Percentiles rank a stretch among this genome's conserved stretches.
These are phyloP conservation scores for Hirudo medicinalis DNA, from an alignment of 1,140 invertebrate genomes.

Conservation along the genomic window DNA sequence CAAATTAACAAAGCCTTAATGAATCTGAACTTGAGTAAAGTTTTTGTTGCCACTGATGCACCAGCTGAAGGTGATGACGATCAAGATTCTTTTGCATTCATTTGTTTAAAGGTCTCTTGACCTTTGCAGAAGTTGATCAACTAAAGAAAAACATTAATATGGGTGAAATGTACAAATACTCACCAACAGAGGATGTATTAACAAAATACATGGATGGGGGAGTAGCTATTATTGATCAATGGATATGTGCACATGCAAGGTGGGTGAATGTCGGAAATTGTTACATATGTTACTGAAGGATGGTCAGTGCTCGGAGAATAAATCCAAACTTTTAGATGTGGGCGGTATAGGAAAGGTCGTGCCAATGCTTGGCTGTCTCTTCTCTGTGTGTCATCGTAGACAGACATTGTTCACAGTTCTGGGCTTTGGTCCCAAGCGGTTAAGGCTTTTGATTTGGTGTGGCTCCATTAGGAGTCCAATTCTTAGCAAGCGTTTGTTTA, in stretches of 20 bases:
- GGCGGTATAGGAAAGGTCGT: too few species aligned
- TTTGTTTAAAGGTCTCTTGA: too few species aligned
- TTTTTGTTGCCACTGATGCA: slow-evolving; percentile 76
- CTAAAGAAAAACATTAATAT: slow-evolving; percentile 41
- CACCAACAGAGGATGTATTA: slow-evolving; percentile 36
- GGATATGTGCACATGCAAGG: slow-evolving; percentile 74
- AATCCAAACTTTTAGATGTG: too few species aligned
- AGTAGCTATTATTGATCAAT: slow-evolving; percentile 86
- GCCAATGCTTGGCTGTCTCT: too few species aligned
- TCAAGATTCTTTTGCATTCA: background rate
- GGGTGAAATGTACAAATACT: slow-evolving; percentile 44
- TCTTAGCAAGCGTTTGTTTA: too few species aligned
- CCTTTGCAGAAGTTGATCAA: slow-evolving; percentile 44
- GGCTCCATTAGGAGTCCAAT: too few species aligned
- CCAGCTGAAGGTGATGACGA: slow-evolving; percentile 28
- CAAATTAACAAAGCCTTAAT: slow-evolving; percentile 54
- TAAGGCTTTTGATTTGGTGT: too few species aligned
- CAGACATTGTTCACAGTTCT: too few species aligned
- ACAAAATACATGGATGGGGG: slow-evolving; percentile 62
- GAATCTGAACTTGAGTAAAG: slow-evolving; percentile 47
- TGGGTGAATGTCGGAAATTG: slow-evolving; percentile 29
- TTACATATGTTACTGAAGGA: too few species aligned
- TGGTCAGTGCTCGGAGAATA: too few species aligned
- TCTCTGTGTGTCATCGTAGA: too few species aligned
- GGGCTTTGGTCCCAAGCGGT: too few species aligned